Evolutionary conservation across 2,888 invertebrate species (phyloP).

Genomic region (Boloria selene): DNA sequence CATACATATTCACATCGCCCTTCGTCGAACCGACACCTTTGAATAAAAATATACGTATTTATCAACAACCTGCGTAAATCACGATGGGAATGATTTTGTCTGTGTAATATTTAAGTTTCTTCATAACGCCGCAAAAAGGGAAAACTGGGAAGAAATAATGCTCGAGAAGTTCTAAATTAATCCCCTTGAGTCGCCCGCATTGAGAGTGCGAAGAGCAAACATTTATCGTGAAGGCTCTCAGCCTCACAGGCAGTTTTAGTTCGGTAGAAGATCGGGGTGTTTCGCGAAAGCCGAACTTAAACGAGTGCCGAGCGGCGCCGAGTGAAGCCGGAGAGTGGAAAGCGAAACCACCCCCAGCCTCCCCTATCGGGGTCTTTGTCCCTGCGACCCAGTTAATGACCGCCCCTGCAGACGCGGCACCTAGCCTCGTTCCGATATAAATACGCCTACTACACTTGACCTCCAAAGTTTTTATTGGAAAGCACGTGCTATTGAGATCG

Average conservation of each 20-base stretch:
- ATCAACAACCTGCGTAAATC: slow-evolving; percentile 54
- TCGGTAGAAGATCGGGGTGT: slow-evolving; percentile 60
- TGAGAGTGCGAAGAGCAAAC: slow-evolving; percentile 64
- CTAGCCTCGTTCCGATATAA: slow-evolving; percentile 79
- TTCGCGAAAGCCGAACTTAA: slow-evolving; percentile 56
- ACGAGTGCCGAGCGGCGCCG: slow-evolving; percentile 52
- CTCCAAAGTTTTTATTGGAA: slow-evolving; percentile 82
- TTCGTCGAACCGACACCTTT: slow-evolving; percentile 48
- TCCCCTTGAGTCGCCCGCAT: slow-evolving; percentile 65
- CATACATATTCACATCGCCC: slow-evolving; percentile 71
- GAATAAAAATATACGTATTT: slow-evolving; percentile 26
- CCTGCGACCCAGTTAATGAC: slow-evolving; percentile 82
- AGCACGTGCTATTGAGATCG: slow-evolving; percentile 75
- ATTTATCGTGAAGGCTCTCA: slow-evolving; percentile 54
- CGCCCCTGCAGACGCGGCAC: slow-evolving; percentile 75
- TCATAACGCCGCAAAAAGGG: slow-evolving; percentile 64
- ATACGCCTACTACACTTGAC: slow-evolving; percentile 83
- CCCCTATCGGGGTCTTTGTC: slow-evolving; percentile 75
- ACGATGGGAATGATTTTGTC: slow-evolving; percentile 50
- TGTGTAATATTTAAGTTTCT: slow-evolving; percentile 55
- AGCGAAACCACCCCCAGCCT: slow-evolving; percentile 69
- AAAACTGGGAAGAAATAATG: slow-evolving; percentile 64
- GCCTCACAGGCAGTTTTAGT: slow-evolving; percentile 44
- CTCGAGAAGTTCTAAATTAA: slow-evolving; percentile 70
- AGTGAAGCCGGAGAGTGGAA: slow-evolving; percentile 53